Conservation (phyloP, 1,140 invertebrate species). For the Bombus fervidus region DNA sequence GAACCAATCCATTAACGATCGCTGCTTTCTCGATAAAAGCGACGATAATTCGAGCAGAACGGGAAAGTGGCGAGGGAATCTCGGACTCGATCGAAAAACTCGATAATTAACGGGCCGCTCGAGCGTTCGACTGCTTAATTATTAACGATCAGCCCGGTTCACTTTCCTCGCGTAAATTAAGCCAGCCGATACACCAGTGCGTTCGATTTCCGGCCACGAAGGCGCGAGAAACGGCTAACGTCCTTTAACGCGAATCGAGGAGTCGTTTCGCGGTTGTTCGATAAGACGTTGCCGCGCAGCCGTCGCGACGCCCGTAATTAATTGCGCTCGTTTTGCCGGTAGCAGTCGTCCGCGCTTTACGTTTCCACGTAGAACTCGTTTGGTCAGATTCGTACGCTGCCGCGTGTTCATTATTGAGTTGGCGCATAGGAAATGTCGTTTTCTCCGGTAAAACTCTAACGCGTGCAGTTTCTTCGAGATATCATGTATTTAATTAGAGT, state of each 20-base stretch:
- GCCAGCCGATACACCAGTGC: not conserved
- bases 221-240: not conserved
- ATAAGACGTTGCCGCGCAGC: not conserved
- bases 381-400: not conserved
- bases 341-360: conserved; percentile 15
- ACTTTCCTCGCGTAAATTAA: conserved; percentile 39
- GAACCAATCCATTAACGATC: conserved; percentile 7
- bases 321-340: conserved; percentile 40
- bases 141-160: conserved; percentile 9
- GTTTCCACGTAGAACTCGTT: conserved; percentile 50
- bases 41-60: conserved; percentile 15
- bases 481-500: not conserved
- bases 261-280: not conserved
- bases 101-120: conserved; percentile 29
- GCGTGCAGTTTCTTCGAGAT: not conserved
- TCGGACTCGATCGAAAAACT: not conserved
- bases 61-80: conserved; percentile 27
- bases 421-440: not conserved
- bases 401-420: not conserved
- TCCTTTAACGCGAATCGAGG: not conserved
- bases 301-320: conserved; percentile 48
- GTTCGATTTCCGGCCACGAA: conserved; percentile 2
- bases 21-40: conserved; percentile 33
- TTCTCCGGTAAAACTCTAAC: not conserved
- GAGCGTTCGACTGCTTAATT: conserved; percentile 19